These are phyloP conservation scores for Anguilla marmorata DNA, from an alignment of 2,797 vertebrate genomes.

Conservation along the genomic window DNA sequence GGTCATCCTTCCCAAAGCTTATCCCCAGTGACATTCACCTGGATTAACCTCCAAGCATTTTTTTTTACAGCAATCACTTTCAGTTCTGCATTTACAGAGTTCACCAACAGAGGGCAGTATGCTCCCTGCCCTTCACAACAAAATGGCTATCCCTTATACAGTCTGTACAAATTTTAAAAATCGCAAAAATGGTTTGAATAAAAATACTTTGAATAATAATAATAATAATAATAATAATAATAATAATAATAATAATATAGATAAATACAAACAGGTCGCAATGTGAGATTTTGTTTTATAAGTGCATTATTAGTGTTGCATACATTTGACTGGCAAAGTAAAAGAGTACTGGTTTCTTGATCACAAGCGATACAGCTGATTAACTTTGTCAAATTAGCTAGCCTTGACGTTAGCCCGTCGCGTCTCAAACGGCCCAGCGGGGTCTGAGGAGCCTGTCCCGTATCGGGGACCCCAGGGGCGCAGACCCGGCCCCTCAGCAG, in stretches of 20 bases:
- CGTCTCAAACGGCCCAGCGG: neutral
- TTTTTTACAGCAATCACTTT: neutral
- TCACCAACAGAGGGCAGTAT: neutral
- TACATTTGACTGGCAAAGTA: neutral
- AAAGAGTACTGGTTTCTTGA: neutral
- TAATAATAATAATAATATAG: neutral
- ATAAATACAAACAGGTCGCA: neutral
- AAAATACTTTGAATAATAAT: conserved; percentile 12
- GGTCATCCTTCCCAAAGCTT: neutral
- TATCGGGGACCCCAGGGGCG: neutral
- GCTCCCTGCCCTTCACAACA: neutral
- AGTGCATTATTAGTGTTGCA: neutral
- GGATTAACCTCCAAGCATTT: conserved; percentile 4
- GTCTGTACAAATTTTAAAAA: neutral
- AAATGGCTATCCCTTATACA: neutral
- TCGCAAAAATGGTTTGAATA: neutral
- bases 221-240: neutral
- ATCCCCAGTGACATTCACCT: neutral
- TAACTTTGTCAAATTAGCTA: neutral
- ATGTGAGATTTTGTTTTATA: neutral
- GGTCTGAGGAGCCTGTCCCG: neutral
- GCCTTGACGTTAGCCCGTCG: neutral
- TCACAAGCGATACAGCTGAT: neutral
- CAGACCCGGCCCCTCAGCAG: conserved; percentile 41
- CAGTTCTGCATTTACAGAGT: neutral